Evolutionary conservation across 2,113 vertebrate species (phyloP), one percentile per base, ranked within the genome.

Genomic region (Gymnarchus niloticus): DNA sequence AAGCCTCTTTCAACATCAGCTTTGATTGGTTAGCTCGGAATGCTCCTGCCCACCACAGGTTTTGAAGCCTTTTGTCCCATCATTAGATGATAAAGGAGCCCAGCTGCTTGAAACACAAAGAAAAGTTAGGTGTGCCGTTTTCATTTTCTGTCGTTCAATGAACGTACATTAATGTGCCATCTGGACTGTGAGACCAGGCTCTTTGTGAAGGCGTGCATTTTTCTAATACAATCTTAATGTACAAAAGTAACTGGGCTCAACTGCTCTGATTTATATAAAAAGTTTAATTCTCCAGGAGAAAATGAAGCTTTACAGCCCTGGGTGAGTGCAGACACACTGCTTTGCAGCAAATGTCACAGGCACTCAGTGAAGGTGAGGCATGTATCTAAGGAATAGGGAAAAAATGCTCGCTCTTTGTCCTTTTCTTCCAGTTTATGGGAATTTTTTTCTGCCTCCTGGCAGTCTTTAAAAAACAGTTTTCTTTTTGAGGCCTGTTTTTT

Each of bases 321-420:
- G 76, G 76, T n/a, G 76, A 44, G 21, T 12, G 41, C 14, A 8
- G 3, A 7, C 23, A 48, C 76, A 46, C 21, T n/a, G 76, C 41
- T n/a, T n/a, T 78, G 76, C 44, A 78, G 76, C 5, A 78, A 78
- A 78, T 78, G 76, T 78, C 76, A 78, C 21, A 48, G 76, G 44
- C 76, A 78, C 76, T 48, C 76, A 48, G 76, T 48, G 33, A 48
- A 78, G 76, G 76, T 23, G 76, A 78, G 76, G 3, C 19, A 10
- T 19, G 8, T n/a, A 23, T 48, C 21, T 48, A n/a, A 78, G 8
- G n/a, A 9, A 25, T 10, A 12, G 65, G 23, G 21, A 12, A 78
- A 9, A 9, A 10, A n/a, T 44, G 21, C 6, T 37, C 21, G 41
- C 14, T 46, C 19, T 76, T 21, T 76, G 73, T 77, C 73, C 6